Evolutionary conservation across 1,140 invertebrate species (phyloP).

Genomic region (Pissodes strobi): DNA sequence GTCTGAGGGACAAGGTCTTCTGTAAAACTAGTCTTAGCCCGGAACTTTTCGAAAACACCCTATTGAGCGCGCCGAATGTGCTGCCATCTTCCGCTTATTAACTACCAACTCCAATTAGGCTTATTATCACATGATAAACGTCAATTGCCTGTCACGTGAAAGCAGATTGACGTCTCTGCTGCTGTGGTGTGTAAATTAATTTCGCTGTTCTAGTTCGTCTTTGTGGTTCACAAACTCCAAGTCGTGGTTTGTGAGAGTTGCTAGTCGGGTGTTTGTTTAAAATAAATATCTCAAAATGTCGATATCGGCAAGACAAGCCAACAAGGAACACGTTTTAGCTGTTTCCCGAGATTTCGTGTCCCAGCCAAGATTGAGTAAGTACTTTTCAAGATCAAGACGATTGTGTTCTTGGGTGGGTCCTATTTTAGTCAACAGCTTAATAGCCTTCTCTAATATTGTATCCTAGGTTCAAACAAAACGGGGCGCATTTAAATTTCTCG

Average conservation of each 20-base stretch:
- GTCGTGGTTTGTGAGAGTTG: constrained; percentile 7
- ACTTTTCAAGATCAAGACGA: no score
- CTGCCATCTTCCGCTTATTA: no score
- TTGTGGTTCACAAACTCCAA: neutral
- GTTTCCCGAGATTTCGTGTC: constrained; percentile 96
- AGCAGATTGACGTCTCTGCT: no score
- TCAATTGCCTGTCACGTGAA: constrained; percentile 9
- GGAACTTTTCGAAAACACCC: no score
- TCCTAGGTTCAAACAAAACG: no score
- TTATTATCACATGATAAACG: constrained; percentile 12
- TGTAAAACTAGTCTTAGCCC: no score
- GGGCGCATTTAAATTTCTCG: no score
- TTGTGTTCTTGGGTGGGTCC: neutral
- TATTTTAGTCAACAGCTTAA: no score
- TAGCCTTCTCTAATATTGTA: no score
- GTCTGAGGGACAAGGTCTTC: no score
- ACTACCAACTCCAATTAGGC: neutral
- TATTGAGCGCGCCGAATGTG: no score
- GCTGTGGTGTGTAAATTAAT: no score
- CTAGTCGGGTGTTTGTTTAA: neutral
- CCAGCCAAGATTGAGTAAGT: constrained; percentile 96
- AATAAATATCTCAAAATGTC: constrained; percentile 50
- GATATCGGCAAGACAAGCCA: constrained; percentile 62
- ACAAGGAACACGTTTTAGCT: constrained; percentile 84
- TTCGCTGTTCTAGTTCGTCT: constrained; percentile 4